Conservation (phyloP, 2,113 vertebrate species). For the Zosterops lateralis region DNA sequence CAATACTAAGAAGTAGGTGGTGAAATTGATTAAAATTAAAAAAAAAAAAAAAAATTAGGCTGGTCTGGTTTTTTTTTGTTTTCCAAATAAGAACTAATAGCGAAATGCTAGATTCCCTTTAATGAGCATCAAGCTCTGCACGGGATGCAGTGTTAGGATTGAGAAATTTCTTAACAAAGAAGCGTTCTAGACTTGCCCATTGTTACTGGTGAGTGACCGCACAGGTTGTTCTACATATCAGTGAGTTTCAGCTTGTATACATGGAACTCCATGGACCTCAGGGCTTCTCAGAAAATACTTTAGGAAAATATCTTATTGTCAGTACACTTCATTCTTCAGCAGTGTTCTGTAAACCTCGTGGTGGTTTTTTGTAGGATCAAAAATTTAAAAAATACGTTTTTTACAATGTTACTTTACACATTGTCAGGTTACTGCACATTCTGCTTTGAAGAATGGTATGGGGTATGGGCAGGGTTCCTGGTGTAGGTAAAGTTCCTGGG, state of each 20-base stretch:
- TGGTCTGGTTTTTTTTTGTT: background rate
- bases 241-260: background rate
- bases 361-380: background rate
- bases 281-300: background rate
- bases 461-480: no score
- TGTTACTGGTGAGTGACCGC: background rate
- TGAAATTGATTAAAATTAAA: background rate
- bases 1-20: background rate
- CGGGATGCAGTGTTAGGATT: background rate
- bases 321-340: background rate
- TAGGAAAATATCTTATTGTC: background rate
- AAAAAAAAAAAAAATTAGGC: background rate
- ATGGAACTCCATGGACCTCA: background rate
- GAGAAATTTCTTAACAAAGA: background rate
- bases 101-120: background rate
- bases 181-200: background rate
- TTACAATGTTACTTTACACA: background rate
- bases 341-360: background rate
- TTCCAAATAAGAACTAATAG: background rate
- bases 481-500: background rate
- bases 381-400: background rate
- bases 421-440: background rate
- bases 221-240: background rate
- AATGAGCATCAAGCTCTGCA: background rate
- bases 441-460: no score